These are phyloP conservation scores for Chrysocyon brachyurus DNA, from an alignment of 2,797 vertebrate species.

Conservation along the genomic window DNA sequence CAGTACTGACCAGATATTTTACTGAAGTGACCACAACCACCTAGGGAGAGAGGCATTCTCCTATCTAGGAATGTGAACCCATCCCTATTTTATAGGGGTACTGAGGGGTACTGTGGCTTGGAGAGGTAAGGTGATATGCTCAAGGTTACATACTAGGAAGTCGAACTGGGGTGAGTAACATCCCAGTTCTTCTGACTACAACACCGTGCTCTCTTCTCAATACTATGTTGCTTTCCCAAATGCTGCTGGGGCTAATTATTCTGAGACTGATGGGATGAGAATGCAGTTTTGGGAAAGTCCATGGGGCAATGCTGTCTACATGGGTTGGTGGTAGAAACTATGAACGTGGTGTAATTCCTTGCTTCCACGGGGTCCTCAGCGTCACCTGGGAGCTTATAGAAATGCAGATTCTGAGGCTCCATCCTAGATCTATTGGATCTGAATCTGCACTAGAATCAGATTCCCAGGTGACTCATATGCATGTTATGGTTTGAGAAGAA, in stretches of 20 bases:
- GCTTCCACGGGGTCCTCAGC: rapidly evolving
- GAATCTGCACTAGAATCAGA: not conserved
- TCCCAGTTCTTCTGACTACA: not conserved
- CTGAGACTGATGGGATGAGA: not conserved
- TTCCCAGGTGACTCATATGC: rapidly evolving
- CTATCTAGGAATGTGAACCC: too few species aligned
- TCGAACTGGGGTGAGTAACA: not conserved
- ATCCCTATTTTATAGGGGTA: not conserved
- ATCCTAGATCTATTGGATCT: not conserved
- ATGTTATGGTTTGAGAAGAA: not conserved
- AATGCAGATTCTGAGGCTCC: not conserved
- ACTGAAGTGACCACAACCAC: not conserved
- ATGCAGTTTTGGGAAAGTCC: not conserved
- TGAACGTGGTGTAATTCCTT: not conserved
- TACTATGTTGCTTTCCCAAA: not conserved
- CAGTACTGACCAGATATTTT: not conserved
- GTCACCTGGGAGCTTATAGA: not conserved
- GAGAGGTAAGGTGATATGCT: not conserved
- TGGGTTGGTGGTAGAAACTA: not conserved
- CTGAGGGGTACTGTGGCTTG: not conserved
- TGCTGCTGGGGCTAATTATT: not conserved
- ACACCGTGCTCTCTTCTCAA: not conserved
- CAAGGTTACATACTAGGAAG: not conserved
- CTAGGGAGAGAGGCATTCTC: not conserved
- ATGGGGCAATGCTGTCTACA: not conserved